Evolutionary conservation across 92 coral and sea anemone species (phyloP).

Genomic region (Palythoa grandis): DNA sequence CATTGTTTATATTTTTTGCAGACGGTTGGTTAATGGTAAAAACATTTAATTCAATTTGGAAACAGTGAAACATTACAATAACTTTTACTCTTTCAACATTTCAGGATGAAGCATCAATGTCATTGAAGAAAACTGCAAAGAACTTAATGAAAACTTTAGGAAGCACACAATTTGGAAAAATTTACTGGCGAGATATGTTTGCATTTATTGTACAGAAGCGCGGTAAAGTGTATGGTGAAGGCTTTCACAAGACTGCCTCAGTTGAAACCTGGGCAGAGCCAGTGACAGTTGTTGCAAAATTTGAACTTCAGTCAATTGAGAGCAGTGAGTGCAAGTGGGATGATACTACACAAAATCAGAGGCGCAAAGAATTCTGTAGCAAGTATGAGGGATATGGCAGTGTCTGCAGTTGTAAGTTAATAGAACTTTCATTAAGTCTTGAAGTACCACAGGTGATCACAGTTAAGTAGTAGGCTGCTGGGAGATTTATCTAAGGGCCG

Average conservation of each 20-base stretch:
- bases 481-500: too few species aligned
- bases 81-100: background rate
- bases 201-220: constrained; percentile 96
- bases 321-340: constrained; percentile 84
- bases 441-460: too few species aligned
- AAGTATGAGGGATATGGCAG: constrained; percentile 99
- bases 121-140: constrained; percentile 83
- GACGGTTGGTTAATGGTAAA: too few species aligned
- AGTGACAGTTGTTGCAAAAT: constrained; percentile 74
- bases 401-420: constrained; percentile 96
- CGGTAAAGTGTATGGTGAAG: constrained; percentile 87
- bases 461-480: too few species aligned
- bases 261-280: constrained; percentile 93
- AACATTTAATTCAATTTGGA: too few species aligned
- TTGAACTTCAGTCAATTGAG: constrained; percentile 75
- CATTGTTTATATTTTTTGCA: too few species aligned
- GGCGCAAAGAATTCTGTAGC: constrained; percentile 86
- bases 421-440: background rate
- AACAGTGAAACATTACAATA: too few species aligned
- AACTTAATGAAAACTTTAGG: constrained; percentile 85
- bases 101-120: constrained; percentile 91
- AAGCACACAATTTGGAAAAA: constrained; percentile 79
- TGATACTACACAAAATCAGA: constrained; percentile 67
- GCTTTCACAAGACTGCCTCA: constrained; percentile 73
- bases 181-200: constrained; percentile 90